phyloP scores from a whole-genome alignment of 35 echinoderm and acorn worm genomes.

The Lytechinus pictus region DNA sequence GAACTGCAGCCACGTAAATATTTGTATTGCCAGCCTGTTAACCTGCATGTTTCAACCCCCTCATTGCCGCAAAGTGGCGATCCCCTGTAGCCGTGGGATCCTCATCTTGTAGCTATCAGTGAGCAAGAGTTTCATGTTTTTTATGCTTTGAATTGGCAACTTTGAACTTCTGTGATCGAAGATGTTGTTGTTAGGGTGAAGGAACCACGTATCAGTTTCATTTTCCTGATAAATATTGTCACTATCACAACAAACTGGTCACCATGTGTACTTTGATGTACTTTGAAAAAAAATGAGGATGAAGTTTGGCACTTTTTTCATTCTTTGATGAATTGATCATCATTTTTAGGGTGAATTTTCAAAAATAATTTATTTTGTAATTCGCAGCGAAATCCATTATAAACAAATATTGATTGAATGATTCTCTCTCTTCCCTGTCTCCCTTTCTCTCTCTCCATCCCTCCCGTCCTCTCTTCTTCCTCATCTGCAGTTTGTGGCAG shows the following conservation, averaged over 20 bases:
- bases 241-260: not conserved
- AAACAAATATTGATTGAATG: no score
- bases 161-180: not conserved
- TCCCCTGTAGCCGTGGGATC: not conserved
- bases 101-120: not conserved
- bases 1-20: not conserved
- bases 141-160: not conserved
- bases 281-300: not conserved
- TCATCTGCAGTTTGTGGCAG: not conserved
- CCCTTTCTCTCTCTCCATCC: no score
- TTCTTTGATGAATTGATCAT: not conserved
- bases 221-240: not conserved
- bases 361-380: not conserved
- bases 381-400: not conserved
- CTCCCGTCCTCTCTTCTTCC: not conserved
- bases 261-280: not conserved
- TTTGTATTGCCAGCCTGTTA: not conserved
- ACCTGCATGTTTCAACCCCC: slow-evolving; percentile 17
- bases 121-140: not conserved
- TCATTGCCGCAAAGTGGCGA: slow-evolving; percentile 23
- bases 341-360: not conserved
- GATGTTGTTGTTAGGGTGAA: not conserved
- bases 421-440: no score
- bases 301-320: not conserved
- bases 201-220: not conserved